These are phyloP conservation scores for Pomacea maculata DNA, from an alignment of 1,140 invertebrate species.

Conservation along the genomic window DNA sequence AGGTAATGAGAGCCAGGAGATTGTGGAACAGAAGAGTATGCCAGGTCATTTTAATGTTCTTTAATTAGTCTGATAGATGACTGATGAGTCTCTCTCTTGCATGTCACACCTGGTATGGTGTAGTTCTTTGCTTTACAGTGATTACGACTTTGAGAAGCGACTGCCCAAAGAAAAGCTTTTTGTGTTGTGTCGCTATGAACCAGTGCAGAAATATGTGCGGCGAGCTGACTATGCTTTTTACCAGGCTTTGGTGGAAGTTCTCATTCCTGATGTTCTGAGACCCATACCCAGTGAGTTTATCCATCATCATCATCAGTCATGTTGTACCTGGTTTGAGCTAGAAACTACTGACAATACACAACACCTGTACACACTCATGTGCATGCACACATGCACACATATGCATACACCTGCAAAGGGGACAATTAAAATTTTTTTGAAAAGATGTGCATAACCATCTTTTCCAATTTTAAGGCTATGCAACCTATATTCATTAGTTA, in stretches of 20 bases:
- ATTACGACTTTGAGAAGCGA: constrained; percentile 58
- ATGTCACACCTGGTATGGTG: background rate
- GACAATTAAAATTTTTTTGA: background rate
- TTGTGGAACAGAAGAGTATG: background rate
- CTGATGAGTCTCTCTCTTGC: background rate
- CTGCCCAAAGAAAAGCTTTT: constrained; percentile 70
- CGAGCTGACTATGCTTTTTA: constrained; percentile 93
- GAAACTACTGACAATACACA: too few species aligned
- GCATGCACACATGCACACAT: too few species aligned
- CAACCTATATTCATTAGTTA: background rate
- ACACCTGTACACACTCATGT: too few species aligned
- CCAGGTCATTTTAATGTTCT: background rate
- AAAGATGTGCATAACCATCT: background rate
- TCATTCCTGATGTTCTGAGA: constrained; percentile 94
- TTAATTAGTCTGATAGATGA: background rate
- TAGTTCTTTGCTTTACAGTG: constrained; percentile 42
- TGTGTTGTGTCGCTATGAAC: constrained; percentile 69
- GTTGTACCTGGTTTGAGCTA: too few species aligned
- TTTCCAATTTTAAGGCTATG: background rate
- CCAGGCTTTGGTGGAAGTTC: constrained; percentile 93
- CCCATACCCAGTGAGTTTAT: constrained; percentile 84
- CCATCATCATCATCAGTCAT: too few species aligned
- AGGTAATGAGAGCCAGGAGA: too few species aligned
- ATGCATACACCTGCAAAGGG: too few species aligned
- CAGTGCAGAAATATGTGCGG: constrained; percentile 78